Evolutionary conservation across 2,797 vertebrate genomes (phyloP).

Genomic region (Oreonectes daqikongensis): DNA sequence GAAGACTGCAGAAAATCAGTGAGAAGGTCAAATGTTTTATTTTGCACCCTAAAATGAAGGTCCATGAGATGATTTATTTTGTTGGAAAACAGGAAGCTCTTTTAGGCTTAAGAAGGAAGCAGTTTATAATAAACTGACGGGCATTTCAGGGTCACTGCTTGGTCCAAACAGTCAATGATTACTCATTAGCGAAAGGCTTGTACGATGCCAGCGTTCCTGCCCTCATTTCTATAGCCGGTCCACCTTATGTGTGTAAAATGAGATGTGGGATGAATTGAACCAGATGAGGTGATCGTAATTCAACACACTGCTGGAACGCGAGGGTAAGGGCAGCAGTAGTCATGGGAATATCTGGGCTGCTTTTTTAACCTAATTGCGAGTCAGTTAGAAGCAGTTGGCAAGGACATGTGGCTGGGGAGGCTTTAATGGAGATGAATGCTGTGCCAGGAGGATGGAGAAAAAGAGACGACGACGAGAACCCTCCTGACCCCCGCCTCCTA

Average conservation of each 20-base stretch:
- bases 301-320: conserved; percentile 11
- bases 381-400: conserved; percentile 54
- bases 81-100: conserved; percentile 6
- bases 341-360: conserved; percentile 49
- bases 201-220: not conserved
- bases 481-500: conserved; percentile 38
- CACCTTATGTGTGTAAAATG: conserved; percentile 42
- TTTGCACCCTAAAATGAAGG: not conserved
- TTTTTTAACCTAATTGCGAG: conserved; percentile 54
- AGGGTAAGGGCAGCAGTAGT: conserved; percentile 44
- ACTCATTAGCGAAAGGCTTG: conserved; percentile 9
- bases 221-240: conserved; percentile 3
- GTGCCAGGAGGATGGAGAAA: conserved; percentile 39
- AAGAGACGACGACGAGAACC: conserved; percentile 2
- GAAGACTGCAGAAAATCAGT: conserved; percentile 8
- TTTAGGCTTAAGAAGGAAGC: conserved; percentile 17
- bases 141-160: conserved; percentile 25
- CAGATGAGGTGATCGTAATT: conserved; percentile 51
- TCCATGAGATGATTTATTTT: not conserved
- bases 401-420: conserved; percentile 51
- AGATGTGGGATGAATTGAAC: conserved; percentile 40
- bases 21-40: conserved; percentile 15
- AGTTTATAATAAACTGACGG: conserved; percentile 15
- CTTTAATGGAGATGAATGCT: conserved; percentile 55
- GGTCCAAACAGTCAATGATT: conserved; percentile 44